phyloP scores from a whole-genome alignment of 1,140 invertebrate genomes.

The Pogonomyrmex barbatus region DNA sequence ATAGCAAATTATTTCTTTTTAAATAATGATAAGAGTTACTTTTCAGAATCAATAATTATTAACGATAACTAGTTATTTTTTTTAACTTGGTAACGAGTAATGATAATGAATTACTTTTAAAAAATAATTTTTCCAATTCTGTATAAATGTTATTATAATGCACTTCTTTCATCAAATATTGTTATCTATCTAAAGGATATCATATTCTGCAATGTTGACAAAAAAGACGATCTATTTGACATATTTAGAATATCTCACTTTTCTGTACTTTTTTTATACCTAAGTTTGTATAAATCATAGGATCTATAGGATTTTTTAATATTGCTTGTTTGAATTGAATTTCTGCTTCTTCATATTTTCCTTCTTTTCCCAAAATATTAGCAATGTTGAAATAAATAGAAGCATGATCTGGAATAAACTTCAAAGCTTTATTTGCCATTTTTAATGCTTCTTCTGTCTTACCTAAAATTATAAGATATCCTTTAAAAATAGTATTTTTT shows the following conservation, averaged over 20 bases:
- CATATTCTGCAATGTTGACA: not conserved
- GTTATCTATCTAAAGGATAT: not conserved
- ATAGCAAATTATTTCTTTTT: no score
- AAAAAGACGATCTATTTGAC: not conserved
- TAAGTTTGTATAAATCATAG: slow-evolving; percentile 94
- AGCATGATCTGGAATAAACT: slow-evolving; percentile 90
- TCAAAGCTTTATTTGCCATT: slow-evolving; percentile 89
- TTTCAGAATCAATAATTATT: no score
- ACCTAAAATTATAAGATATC: slow-evolving; percentile 82
- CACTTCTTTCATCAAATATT: no score
- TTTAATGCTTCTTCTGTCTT: slow-evolving; percentile 90
- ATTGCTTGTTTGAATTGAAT: slow-evolving; percentile 92
- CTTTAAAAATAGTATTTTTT: slow-evolving; percentile 7
- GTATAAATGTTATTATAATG: no score
- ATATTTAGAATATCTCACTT: not conserved
- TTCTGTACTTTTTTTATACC: slow-evolving; percentile 86
- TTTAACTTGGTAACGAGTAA: no score
- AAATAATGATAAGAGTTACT: no score
- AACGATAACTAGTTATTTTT: no score
- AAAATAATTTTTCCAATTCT: no score
- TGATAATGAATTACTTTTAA: no score
- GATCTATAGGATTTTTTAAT: slow-evolving; percentile 88
- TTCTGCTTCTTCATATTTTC: slow-evolving; percentile 92
- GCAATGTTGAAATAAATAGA: slow-evolving; percentile 94
- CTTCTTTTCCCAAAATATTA: slow-evolving; percentile 94